These are phyloP conservation scores for Koerneria pararmatus DNA, from an alignment of 2,888 invertebrate species.

Conservation along the genomic window DNA sequence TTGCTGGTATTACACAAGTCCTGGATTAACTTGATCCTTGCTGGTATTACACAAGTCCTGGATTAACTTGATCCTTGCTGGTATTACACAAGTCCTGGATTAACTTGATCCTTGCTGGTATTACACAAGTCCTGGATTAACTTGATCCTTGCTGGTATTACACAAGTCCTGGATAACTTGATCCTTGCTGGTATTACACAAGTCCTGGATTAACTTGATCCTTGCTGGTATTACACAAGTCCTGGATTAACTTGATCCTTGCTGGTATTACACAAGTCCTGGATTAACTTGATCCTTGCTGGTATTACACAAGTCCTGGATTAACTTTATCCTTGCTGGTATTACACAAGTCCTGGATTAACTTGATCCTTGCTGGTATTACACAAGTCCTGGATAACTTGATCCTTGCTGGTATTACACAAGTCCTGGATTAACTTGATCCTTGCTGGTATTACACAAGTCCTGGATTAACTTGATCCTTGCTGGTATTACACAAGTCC, in stretches of 20 bases:
- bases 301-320: slow-evolving; percentile 54
- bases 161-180: slow-evolving; percentile 48
- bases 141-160: slow-evolving; percentile 53
- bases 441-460: slow-evolving; percentile 50
- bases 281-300: slow-evolving; percentile 49
- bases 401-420: slow-evolving; percentile 53
- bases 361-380: slow-evolving; percentile 53
- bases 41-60: slow-evolving; percentile 50
- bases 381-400: slow-evolving; percentile 44
- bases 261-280: slow-evolving; percentile 50
- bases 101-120: slow-evolving; percentile 51
- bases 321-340: slow-evolving; percentile 49
- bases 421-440: slow-evolving; percentile 49
- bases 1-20: slow-evolving; percentile 48
- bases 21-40: slow-evolving; percentile 50
- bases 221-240: slow-evolving; percentile 49
- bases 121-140: slow-evolving; percentile 44
- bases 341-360: slow-evolving; percentile 48
- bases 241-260: slow-evolving; percentile 50
- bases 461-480: slow-evolving; percentile 51
- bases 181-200: slow-evolving; percentile 51
- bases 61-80: slow-evolving; percentile 49
- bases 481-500: slow-evolving; percentile 49
- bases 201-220: slow-evolving; percentile 52
- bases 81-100: slow-evolving; percentile 52